Conservation (phyloP, 2,888 invertebrate species). For the Nemotelus nigrinus region DNA sequence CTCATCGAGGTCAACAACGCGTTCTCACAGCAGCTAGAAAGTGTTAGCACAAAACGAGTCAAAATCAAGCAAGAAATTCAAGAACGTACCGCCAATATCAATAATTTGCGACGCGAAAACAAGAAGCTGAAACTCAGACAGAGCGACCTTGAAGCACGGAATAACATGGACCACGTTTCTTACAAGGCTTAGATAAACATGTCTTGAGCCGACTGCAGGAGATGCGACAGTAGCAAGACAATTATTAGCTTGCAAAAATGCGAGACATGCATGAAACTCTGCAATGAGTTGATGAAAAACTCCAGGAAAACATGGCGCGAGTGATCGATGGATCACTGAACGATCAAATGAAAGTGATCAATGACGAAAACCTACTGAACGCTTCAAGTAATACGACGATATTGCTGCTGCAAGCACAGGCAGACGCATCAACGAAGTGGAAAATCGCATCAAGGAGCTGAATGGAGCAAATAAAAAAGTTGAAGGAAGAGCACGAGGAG, state of each 20-base stretch:
- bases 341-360: slow-evolving; percentile 59
- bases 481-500: slow-evolving; percentile 84
- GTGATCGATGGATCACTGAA: slow-evolving; percentile 52
- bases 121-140: slow-evolving; percentile 84
- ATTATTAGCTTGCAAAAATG: slow-evolving; percentile 85
- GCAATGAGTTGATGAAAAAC: slow-evolving; percentile 72
- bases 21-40: slow-evolving; percentile 76
- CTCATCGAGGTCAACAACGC: slow-evolving; percentile 78
- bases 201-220: slow-evolving; percentile 76
- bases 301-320: slow-evolving; percentile 53
- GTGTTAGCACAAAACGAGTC: slow-evolving; percentile 76
- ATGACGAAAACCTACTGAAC: slow-evolving; percentile 52
- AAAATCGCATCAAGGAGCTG: slow-evolving; percentile 68
- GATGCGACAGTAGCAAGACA: slow-evolving; percentile 78
- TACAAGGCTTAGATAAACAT: slow-evolving; percentile 75
- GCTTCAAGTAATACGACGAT: slow-evolving; percentile 55
- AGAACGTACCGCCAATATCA: slow-evolving; percentile 77
- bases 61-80: slow-evolving; percentile 65
- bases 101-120: slow-evolving; percentile 82
- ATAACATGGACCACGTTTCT: slow-evolving; percentile 74
- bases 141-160: slow-evolving; percentile 76
- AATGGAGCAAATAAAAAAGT: slow-evolving; percentile 74
- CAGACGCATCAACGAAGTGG: slow-evolving; percentile 68
- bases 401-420: slow-evolving; percentile 64
- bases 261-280: slow-evolving; percentile 87